phyloP scores from a whole-genome alignment of 2,797 vertebrate species.

The Enteromius anoplus region DNA sequence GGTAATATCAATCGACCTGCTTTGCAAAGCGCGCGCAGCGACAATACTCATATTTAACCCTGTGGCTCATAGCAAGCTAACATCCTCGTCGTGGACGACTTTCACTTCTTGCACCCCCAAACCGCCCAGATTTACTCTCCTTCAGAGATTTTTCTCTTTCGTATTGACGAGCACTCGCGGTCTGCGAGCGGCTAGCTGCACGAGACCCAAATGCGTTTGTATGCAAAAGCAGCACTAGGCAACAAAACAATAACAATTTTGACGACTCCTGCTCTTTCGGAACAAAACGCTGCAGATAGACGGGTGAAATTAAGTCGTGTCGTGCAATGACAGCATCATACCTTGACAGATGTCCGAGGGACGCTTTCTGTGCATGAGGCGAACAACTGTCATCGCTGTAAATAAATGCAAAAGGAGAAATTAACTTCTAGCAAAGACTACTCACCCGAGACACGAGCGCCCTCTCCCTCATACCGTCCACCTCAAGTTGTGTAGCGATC shows the following conservation, averaged over 20 bases:
- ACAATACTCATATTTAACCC: neutral
- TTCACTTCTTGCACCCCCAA: slow-evolving; percentile 67
- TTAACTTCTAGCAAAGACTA: slow-evolving; percentile 61
- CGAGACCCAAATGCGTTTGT: neutral
- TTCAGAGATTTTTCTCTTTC: slow-evolving; percentile 49
- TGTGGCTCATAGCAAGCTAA: slow-evolving; percentile 38
- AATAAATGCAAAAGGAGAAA: slow-evolving; percentile 49
- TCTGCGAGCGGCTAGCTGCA: neutral
- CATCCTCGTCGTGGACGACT: slow-evolving; percentile 57
- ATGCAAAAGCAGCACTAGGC: slow-evolving; percentile 31
- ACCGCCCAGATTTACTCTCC: slow-evolving; percentile 67
- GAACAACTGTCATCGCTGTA: slow-evolving; percentile 63
- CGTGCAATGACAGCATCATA: slow-evolving; percentile 60
- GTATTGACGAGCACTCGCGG: neutral
- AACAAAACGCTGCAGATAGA: slow-evolving; percentile 61
- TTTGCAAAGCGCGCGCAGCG: neutral
- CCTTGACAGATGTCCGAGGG: slow-evolving; percentile 50
- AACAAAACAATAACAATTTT: slow-evolving; percentile 36
- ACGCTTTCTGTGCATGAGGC: slow-evolving; percentile 35
- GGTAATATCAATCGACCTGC: neutral
- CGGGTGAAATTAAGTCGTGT: slow-evolving; percentile 54
- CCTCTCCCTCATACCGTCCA: slow-evolving; percentile 73
- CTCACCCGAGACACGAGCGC: slow-evolving; percentile 77
- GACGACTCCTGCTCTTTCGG: slow-evolving; percentile 53
- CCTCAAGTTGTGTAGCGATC: slow-evolving; percentile 76